Evolutionary conservation across 2,113 vertebrate species (phyloP).

Genomic region (Antechinus stuartii): DNA sequence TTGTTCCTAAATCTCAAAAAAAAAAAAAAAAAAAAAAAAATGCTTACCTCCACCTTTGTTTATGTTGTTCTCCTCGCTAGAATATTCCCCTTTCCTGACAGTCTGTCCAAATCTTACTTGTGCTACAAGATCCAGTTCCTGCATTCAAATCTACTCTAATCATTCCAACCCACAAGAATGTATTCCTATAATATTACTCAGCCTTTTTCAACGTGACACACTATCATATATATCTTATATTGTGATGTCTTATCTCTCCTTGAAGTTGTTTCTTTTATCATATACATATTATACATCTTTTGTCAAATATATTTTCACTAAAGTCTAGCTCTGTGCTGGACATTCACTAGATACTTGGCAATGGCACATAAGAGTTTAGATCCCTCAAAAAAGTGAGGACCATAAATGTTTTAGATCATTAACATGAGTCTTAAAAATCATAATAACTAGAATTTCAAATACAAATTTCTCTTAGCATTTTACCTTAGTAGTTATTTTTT

Average conservation of each 20-base stretch:
- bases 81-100: neutral
- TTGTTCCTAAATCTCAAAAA: too few species aligned
- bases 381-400: constrained; percentile 29
- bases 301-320: constrained; percentile 21
- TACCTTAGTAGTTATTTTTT: constrained; percentile 15
- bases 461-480: constrained; percentile 20
- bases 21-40: too few species aligned
- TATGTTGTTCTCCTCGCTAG: neutral
- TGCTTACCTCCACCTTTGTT: neutral
- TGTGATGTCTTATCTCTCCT: neutral
- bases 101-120: neutral
- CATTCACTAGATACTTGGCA: constrained; percentile 41
- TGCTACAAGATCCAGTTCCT: neutral
- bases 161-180: neutral
- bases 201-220: neutral
- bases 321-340: neutral
- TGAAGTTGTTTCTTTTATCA: neutral
- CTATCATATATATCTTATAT: neutral
- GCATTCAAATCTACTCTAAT: neutral
- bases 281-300: neutral
- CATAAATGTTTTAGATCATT: neutral
- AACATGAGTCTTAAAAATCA: neutral
- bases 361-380: constrained; percentile 23
- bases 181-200: neutral
- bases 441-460: constrained; percentile 9